Conservation (phyloP, 2,113 vertebrate species). For the Sylvilagus bachmani region DNA sequence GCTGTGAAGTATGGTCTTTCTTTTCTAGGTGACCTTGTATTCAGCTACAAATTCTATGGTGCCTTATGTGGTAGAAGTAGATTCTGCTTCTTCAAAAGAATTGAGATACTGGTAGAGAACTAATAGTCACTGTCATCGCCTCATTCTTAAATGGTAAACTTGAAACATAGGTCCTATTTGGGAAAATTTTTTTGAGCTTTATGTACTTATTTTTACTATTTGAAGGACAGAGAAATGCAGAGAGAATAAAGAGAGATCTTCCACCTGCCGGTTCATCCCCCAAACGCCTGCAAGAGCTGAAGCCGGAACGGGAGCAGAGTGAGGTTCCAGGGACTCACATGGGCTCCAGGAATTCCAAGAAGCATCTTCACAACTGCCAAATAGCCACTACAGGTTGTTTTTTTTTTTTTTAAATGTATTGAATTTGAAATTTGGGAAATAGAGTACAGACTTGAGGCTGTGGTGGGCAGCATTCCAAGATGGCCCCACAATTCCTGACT, state of each 20-base stretch:
- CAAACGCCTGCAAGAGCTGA: too few relatives aligned
- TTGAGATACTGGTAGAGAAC: neutral
- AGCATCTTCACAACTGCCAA: too few relatives aligned
- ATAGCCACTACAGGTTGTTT: too few relatives aligned
- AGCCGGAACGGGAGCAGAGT: too few relatives aligned
- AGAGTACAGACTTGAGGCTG: neutral
- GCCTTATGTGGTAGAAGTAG: neutral
- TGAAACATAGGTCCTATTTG: neutral
- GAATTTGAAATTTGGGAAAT: neutral
- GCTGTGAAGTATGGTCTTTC: neutral
- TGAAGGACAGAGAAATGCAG: too few relatives aligned
- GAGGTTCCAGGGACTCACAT: too few relatives aligned
- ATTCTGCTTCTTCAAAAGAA: slow-evolving; percentile 17
- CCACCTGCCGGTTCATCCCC: too few relatives aligned
- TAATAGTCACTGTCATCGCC: neutral
- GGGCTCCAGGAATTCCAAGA: too few relatives aligned
- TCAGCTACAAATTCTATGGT: neutral
- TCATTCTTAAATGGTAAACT: neutral
- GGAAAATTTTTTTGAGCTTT: neutral
- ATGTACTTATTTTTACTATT: too few relatives aligned
- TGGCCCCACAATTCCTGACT: neutral
- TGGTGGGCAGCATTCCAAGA: neutral
- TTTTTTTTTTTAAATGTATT: neutral
- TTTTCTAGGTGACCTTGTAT: slow-evolving; percentile 9
- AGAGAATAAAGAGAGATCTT: too few relatives aligned